Base-by-base conservation (phyloP, 2,113 vertebrate species). In the Crotalus viridis region DNA sequence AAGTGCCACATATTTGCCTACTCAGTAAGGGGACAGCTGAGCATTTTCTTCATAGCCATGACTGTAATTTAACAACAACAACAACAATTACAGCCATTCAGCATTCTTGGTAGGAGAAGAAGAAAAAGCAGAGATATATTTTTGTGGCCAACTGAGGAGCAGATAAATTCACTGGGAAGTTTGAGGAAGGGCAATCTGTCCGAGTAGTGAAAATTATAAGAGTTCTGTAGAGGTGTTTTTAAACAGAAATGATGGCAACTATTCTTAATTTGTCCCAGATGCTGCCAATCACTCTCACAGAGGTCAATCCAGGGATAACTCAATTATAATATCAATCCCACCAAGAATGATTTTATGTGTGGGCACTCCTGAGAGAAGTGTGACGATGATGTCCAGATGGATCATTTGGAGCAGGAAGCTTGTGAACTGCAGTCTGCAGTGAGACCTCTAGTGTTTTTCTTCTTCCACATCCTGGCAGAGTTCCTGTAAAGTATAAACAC, bases 401-500 rank as follows among this genome's bases (percentile, higher is more conserved):
- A 24, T 59, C 21, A 94, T 96, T 95, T 91, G 95, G 94, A 97
- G 96, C 95, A 96, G 97, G 96, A 97, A 97, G 96, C 95, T 96
- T 96, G 92, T 97, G 97, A 96, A 96, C 97, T 96, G 93, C 59
- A 43, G 94, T 94, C 96, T 96, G 97, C 97, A 97, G 96, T 93
- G 97, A 96, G 97, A 98, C 98, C 97, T 98, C 98, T 97, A 96
- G 97, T 96, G 97, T 97, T 97, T 96, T 97, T 95, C 97, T 97
- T 97, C 97, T 97, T 97, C 94, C 91, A 89, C 48, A 97, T 96
- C 96, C 97, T 98, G 98, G 98, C 98, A 97, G 94, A 96, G 95
- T 97, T 98, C 98, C 98, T 97, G 97, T 96, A 94, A 97, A 98
- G 97, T 97, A 96, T 97, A 98, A 96, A 98, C 97, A 98, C 97